A percentile compares a stretch with the other conserved stretches of the same genome.
Evolutionary conservation across 2,113 vertebrate genomes (phyloP).

Genomic region (Lamprotornis superbus): DNA sequence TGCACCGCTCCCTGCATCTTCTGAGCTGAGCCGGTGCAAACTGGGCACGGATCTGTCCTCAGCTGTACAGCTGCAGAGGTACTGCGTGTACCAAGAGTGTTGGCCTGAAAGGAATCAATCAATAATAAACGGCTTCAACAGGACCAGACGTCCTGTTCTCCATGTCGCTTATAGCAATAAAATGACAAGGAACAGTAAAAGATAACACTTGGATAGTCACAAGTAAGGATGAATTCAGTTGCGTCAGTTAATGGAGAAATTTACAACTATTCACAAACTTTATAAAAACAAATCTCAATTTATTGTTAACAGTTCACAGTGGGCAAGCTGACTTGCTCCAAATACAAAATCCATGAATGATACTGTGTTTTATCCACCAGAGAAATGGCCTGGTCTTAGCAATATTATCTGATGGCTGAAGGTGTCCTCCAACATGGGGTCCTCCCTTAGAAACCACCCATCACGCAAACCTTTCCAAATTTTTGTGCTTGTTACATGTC

Average conservation of each 20-base stretch:
- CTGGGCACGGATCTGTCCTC: not conserved
- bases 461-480: not conserved
- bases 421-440: not conserved
- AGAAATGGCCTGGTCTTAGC: not conserved
- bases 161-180: rapidly evolving
- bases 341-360: not conserved
- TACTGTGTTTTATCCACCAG: not conserved
- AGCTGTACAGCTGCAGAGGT: too few relatives aligned
- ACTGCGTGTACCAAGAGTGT: not conserved
- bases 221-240: not conserved
- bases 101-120: not conserved
- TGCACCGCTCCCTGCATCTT: not conserved
- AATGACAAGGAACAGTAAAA: not conserved
- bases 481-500: not conserved
- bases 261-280: not conserved
- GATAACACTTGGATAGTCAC: not conserved
- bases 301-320: not conserved
- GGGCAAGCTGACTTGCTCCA: not conserved
- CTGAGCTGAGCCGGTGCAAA: not conserved
- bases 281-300: not conserved
- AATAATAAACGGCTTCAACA: not conserved
- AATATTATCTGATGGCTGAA: not conserved
- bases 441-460: not conserved
- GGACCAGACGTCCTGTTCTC: not conserved
- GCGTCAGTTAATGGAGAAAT: not conserved